Conservation (phyloP, 2,113 vertebrate species). For the Pomatostomus ruficeps region DNA sequence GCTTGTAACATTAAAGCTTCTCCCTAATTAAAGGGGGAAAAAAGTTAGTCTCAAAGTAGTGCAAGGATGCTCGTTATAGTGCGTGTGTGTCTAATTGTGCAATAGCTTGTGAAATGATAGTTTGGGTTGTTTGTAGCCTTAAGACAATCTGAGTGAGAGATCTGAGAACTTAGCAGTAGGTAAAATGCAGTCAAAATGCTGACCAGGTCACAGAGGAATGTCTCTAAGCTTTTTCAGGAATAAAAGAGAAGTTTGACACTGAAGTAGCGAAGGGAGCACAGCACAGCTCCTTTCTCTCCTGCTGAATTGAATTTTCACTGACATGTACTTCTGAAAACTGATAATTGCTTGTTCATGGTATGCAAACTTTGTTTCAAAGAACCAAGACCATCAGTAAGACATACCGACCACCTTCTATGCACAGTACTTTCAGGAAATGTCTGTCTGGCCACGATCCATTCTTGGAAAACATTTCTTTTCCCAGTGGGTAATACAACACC, state of each 20-base stretch:
- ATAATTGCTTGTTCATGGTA: neutral
- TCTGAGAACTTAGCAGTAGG: neutral
- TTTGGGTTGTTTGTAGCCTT: neutral
- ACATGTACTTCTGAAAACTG: neutral
- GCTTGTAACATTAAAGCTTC: neutral
- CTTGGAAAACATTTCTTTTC: neutral
- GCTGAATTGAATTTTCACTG: neutral
- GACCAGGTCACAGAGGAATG: neutral
- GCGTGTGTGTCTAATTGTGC: neutral
- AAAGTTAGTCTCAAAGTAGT: neutral
- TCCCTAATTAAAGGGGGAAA: neutral
- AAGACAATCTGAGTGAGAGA: conserved; percentile 9
- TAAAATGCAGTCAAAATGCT: neutral
- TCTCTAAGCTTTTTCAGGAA: neutral
- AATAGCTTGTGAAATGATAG: neutral
- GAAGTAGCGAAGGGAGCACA: neutral
- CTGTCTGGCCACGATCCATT: fast-evolving
- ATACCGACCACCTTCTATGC: neutral
- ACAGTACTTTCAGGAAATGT: neutral
- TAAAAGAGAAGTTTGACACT: neutral
- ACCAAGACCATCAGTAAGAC: neutral
- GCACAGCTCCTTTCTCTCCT: neutral
- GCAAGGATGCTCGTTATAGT: neutral
- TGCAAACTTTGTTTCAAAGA: neutral
- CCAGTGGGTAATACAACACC: neutral